Conservation (phyloP, 1,140 invertebrate species). For the Bombus breviceps region DNA sequence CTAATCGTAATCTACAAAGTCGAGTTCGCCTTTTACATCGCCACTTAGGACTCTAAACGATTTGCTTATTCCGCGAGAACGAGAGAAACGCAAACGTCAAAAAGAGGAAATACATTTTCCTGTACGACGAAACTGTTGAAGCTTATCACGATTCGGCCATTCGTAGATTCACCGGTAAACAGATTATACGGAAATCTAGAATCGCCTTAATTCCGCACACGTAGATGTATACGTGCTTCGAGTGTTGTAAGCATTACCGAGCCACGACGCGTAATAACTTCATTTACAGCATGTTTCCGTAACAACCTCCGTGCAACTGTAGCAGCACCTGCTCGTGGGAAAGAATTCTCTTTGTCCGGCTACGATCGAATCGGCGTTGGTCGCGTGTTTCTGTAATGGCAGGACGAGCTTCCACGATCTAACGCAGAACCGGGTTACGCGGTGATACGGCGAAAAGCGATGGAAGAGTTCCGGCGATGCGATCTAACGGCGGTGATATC, state of each 20-base stretch:
- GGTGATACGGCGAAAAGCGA: slow-evolving; percentile 39
- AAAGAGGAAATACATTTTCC: not conserved
- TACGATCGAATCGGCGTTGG: slow-evolving; percentile 2
- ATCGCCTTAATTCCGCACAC: not conserved
- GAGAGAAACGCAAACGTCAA: no score
- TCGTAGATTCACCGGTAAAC: not conserved
- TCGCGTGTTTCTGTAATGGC: not conserved
- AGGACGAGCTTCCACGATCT: not conserved
- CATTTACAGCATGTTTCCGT: slow-evolving; percentile 24
- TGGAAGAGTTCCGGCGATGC: slow-evolving; percentile 4
- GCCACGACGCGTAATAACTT: slow-evolving; percentile 35
- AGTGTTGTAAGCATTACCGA: not conserved
- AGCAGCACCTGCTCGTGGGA: slow-evolving; percentile 50
- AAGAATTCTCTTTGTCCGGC: slow-evolving; percentile 64
- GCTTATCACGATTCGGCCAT: not conserved
- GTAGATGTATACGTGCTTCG: not conserved
- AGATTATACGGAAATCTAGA: not conserved
- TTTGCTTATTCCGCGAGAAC: not conserved
- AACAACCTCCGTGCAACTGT: not conserved
- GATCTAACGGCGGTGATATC: slow-evolving; percentile 50
- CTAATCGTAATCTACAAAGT: not conserved
- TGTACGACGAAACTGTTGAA: not conserved
- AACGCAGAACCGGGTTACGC: not conserved
- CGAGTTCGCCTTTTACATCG: not conserved
- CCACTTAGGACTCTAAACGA: not conserved